phyloP scores from a whole-genome alignment of 2,113 vertebrate genomes.

The Acanthochromis polyacanthus region DNA sequence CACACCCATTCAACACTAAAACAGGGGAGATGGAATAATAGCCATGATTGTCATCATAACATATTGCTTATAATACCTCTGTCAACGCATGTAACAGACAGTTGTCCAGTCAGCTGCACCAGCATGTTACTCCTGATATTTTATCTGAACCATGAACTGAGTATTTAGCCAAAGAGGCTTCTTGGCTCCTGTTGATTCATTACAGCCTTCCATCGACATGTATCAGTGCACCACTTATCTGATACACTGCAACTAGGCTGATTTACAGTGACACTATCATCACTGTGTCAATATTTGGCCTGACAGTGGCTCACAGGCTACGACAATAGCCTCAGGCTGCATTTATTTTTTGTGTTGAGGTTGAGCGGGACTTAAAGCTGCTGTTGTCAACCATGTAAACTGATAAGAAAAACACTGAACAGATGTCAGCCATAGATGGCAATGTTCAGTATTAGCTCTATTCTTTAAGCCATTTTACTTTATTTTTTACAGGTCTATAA shows the following conservation, averaged over 20 bases:
- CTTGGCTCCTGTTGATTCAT: constrained; percentile 25
- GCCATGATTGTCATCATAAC: constrained; percentile 42
- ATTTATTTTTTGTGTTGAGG: constrained; percentile 8
- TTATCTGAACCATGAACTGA: constrained; percentile 23
- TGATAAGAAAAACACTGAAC: background rate
- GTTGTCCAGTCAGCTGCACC: constrained; percentile 23
- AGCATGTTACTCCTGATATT: constrained; percentile 5
- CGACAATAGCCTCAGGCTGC: constrained; percentile 24
- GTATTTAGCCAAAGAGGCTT: constrained; percentile 35
- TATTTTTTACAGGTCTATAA: too few relatives aligned
- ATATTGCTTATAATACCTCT: constrained; percentile 29
- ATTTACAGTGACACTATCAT: constrained; percentile 50
- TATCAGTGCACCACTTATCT: constrained; percentile 24
- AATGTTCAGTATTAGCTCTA: too few relatives aligned
- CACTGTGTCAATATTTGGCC: constrained; percentile 16
- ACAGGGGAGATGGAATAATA: constrained; percentile 44
- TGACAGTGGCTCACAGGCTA: background rate
- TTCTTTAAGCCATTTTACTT: too few relatives aligned
- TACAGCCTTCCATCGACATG: constrained; percentile 33
- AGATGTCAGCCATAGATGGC: background rate
- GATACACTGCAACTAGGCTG: constrained; percentile 30
- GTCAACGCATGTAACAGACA: constrained; percentile 22
- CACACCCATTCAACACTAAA: constrained; percentile 20
- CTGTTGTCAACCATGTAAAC: background rate
- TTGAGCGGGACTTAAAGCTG: background rate